A percentile compares a stretch with the other conserved stretches of the same genome.
phyloP scores from a whole-genome alignment of 1,140 invertebrate species.

The Hyposmocoma kahamanoa region DNA sequence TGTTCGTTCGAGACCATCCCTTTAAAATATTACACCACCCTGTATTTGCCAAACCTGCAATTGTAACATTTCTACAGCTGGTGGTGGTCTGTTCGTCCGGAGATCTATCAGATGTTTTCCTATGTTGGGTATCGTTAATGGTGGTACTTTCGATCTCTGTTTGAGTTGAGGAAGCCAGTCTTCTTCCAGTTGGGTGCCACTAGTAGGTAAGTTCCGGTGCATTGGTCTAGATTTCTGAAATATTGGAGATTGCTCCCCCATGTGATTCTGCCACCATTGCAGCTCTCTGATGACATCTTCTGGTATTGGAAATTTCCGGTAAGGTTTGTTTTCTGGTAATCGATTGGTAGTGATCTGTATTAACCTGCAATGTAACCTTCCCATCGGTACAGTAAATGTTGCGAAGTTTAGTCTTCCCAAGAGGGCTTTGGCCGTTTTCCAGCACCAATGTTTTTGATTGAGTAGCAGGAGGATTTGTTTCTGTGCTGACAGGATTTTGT shows the following conservation, averaged over 20 bases:
- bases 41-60: slow-evolving; percentile 22
- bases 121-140: slow-evolving; percentile 14
- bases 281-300: neutral
- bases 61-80: slow-evolving; percentile 8
- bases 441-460: slow-evolving; percentile 8
- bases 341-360: neutral
- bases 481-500: slow-evolving; percentile 7
- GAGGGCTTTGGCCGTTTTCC: slow-evolving; percentile 24
- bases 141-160: slow-evolving; percentile 8
- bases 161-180: slow-evolving; percentile 22
- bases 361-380: slow-evolving; percentile 31
- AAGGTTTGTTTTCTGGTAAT: neutral
- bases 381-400: slow-evolving; percentile 70
- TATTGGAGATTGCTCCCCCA: neutral
- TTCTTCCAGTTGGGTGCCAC: slow-evolving; percentile 25
- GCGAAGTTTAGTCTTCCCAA: slow-evolving; percentile 51
- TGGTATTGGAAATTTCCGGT: neutral
- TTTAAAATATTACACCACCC: slow-evolving; percentile 7
- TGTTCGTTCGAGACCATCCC: neutral
- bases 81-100: slow-evolving; percentile 14
- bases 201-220: slow-evolving; percentile 14
- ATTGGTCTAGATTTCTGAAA: neutral
- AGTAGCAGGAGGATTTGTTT: slow-evolving; percentile 6
- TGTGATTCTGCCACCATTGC: neutral
- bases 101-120: slow-evolving; percentile 13